Evolutionary conservation across 2,888 invertebrate species (phyloP).

Genomic region (Phortica magna): DNA sequence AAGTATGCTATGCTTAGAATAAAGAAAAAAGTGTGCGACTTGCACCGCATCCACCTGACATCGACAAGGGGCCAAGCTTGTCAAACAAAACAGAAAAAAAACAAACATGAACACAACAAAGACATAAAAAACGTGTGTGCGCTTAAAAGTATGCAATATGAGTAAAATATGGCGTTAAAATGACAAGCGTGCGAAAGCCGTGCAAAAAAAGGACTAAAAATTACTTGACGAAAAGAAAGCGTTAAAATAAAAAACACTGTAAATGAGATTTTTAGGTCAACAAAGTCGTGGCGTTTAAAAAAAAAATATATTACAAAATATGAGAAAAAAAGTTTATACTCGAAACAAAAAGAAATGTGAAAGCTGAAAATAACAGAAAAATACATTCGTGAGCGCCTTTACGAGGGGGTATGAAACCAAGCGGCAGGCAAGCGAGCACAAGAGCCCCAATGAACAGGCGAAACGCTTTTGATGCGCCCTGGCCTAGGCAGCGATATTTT

Average conservation of each 20-base stretch:
- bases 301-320: background rate
- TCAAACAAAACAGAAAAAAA: background rate
- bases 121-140: background rate
- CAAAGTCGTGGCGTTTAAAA: slow-evolving; percentile 50
- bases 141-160: slow-evolving; percentile 43
- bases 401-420: background rate
- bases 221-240: slow-evolving; percentile 16
- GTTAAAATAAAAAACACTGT: slow-evolving; percentile 47
- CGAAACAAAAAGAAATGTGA: slow-evolving; percentile 1
- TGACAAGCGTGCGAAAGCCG: slow-evolving; percentile 56
- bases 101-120: slow-evolving; percentile 4
- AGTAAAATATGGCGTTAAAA: slow-evolving; percentile 45
- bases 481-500: slow-evolving; percentile 37
- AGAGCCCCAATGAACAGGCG: slow-evolving; percentile 52
- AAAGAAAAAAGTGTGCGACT: slow-evolving; percentile 24
- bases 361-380: slow-evolving; percentile 12
- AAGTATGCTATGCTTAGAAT: slow-evolving; percentile 39
- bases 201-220: slow-evolving; percentile 26
- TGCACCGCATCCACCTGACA: background rate
- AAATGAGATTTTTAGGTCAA: slow-evolving; percentile 74
- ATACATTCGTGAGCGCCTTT: slow-evolving; percentile 12
- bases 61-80: background rate
- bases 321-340: background rate
- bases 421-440: background rate
- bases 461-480: slow-evolving; percentile 59